These are phyloP conservation scores for Arbacia lixula DNA, from an alignment of 53 echinoderm and acorn worm species.

Conservation along the genomic window DNA sequence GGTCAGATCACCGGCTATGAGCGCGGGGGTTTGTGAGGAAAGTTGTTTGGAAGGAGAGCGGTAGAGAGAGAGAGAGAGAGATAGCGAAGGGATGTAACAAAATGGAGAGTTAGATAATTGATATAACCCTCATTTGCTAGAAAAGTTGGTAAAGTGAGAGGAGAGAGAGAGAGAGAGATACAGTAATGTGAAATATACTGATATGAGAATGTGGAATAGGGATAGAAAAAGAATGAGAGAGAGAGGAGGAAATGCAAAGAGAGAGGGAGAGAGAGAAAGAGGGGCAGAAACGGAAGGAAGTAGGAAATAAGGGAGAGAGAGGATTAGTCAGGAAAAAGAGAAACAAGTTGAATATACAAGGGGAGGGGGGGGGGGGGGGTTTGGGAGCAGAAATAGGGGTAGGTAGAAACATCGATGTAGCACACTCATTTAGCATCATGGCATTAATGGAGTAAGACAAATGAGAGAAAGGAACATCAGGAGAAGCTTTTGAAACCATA, in stretches of 20 bases:
- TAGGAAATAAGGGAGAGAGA: background rate
- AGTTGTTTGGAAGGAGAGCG: background rate
- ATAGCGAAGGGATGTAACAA: background rate
- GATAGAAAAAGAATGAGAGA: background rate
- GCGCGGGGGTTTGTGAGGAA: background rate
- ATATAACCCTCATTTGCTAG: too few relatives aligned
- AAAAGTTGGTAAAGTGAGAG: background rate
- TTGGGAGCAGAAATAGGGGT: too few relatives aligned
- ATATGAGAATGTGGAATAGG: too few relatives aligned
- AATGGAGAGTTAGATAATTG: too few relatives aligned
- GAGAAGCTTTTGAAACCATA: too few relatives aligned
- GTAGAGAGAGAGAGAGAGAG: background rate
- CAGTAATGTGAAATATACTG: too few relatives aligned
- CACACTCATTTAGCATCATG: too few relatives aligned
- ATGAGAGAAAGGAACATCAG: too few relatives aligned
- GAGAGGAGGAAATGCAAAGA: background rate
- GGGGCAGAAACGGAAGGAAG: background rate
- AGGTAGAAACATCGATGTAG: too few relatives aligned
- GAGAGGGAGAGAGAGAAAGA: background rate
- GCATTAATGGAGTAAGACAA: too few relatives aligned
- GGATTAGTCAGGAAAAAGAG: background rate
- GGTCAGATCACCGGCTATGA: background rate
- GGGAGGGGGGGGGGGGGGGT: background rate
- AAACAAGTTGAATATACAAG: background rate
- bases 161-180: background rate